These are phyloP conservation scores for Pitangus sulphuratus DNA, from an alignment of 2,797 vertebrate species.

Conservation along the genomic window DNA sequence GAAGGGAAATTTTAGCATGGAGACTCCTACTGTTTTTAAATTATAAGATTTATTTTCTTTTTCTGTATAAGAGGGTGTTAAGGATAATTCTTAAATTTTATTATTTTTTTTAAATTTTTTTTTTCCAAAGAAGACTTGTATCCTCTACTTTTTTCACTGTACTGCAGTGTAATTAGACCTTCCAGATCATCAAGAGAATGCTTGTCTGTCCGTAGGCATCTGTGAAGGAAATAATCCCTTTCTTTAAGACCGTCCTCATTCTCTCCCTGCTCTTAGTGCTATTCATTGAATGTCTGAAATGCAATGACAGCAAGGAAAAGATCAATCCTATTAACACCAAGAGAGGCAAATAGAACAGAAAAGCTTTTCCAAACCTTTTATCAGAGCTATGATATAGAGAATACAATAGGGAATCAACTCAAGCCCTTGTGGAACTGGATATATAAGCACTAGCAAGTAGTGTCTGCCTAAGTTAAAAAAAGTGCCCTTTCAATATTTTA, in stretches of 20 bases:
- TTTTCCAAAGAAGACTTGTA: not conserved
- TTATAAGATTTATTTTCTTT: not conserved
- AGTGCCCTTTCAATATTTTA: not conserved
- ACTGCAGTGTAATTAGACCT: not conserved
- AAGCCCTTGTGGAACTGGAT: not conserved
- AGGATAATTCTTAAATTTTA: not conserved
- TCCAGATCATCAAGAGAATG: not conserved
- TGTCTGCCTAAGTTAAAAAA: not conserved
- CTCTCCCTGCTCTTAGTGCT: not conserved
- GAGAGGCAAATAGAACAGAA: constrained; percentile 1
- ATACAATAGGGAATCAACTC: not conserved
- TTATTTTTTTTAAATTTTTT: not conserved
- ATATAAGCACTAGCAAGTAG: not conserved
- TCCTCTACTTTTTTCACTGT: not conserved
- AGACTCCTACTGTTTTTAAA: not conserved
- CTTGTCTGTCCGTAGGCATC: not conserved
- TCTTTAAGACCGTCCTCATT: not conserved
- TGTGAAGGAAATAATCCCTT: not conserved
- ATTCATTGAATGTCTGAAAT: not conserved
- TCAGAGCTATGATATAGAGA: not conserved
- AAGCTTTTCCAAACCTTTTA: not conserved
- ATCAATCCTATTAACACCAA: not conserved
- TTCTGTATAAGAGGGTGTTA: not conserved
- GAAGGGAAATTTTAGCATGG: not conserved
- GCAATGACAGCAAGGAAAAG: not conserved